A percentile compares a stretch with the other conserved stretches of the same genome.
These are phyloP conservation scores for Polydrusus cervinus DNA, from an alignment of 2,888 invertebrate species.

Conservation along the genomic window DNA sequence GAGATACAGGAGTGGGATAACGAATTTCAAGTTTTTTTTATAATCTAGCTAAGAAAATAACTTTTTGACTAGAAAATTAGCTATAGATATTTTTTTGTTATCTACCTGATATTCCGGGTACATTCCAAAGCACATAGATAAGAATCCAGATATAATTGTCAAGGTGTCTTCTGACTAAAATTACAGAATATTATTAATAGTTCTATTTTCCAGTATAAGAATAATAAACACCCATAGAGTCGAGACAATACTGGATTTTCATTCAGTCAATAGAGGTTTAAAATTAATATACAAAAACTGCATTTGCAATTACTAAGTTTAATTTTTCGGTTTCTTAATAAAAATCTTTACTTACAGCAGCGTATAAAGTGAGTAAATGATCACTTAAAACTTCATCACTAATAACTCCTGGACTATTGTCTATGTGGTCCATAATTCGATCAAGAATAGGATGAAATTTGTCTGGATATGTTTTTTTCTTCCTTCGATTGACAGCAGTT, in stretches of 20 bases:
- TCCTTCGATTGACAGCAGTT: slow-evolving; percentile 54
- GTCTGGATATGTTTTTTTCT: slow-evolving; percentile 27
- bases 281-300: too few relatives aligned
- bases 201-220: too few relatives aligned
- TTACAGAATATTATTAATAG: neutral
- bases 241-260: too few relatives aligned
- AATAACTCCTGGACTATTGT: slow-evolving; percentile 57
- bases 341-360: slow-evolving; percentile 61
- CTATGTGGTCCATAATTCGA: slow-evolving; percentile 56
- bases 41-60: too few relatives aligned
- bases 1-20: too few relatives aligned
- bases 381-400: slow-evolving; percentile 57
- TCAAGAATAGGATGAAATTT: slow-evolving; percentile 59
- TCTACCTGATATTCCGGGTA: slow-evolving; percentile 65
- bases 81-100: too few relatives aligned
- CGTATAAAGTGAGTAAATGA: slow-evolving; percentile 61
- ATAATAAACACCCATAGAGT: too few relatives aligned
- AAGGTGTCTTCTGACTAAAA: slow-evolving; percentile 64
- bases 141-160: slow-evolving; percentile 58
- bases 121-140: slow-evolving; percentile 64
- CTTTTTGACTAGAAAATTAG: too few relatives aligned
- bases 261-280: too few relatives aligned
- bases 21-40: too few relatives aligned
- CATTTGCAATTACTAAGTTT: too few relatives aligned
- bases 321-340: too few relatives aligned